These are phyloP conservation scores for Cepaea nemoralis DNA, from an alignment of 1,140 invertebrate species.

Conservation along the genomic window DNA sequence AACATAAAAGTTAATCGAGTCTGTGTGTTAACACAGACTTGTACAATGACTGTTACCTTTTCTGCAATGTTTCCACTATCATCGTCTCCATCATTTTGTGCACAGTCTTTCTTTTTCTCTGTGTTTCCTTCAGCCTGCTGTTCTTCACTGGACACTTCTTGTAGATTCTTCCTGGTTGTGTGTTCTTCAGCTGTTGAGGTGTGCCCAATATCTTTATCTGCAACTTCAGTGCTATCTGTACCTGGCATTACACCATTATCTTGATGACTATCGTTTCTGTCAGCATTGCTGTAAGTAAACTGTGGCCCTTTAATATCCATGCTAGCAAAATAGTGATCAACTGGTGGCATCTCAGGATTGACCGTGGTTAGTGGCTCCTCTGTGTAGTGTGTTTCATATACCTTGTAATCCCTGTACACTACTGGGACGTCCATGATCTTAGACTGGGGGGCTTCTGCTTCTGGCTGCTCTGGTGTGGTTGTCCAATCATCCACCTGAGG, in stretches of 20 bases:
- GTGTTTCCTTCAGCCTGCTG: background rate
- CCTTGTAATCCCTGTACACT: slow-evolving; percentile 31
- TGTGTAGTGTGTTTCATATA: slow-evolving; percentile 17
- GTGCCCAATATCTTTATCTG: background rate
- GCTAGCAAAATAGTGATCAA: slow-evolving; percentile 6
- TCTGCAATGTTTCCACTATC: slow-evolving; percentile 2
- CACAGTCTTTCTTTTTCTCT: background rate
- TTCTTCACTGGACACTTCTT: background rate
- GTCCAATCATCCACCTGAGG: background rate
- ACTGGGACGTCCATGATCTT: slow-evolving; percentile 17
- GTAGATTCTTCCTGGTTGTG: background rate
- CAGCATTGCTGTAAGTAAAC: background rate
- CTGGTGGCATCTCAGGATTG: slow-evolving; percentile 20
- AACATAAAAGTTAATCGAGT: too few species aligned
- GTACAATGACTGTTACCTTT: background rate
- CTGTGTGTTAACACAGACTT: background rate
- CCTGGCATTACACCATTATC: background rate
- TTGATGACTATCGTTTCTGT: background rate
- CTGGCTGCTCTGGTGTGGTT: background rate
- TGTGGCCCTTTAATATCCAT: background rate
- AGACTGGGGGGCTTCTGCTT: background rate
- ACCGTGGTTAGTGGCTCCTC: slow-evolving; percentile 18
- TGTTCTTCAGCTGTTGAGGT: background rate
- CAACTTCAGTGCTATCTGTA: background rate
- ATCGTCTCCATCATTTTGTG: background rate